A percentile compares a stretch with the other conserved stretches of the same genome.
Evolutionary conservation across 2,797 vertebrate genomes (phyloP).

Genomic region (Basileuterus tristriatus): DNA sequence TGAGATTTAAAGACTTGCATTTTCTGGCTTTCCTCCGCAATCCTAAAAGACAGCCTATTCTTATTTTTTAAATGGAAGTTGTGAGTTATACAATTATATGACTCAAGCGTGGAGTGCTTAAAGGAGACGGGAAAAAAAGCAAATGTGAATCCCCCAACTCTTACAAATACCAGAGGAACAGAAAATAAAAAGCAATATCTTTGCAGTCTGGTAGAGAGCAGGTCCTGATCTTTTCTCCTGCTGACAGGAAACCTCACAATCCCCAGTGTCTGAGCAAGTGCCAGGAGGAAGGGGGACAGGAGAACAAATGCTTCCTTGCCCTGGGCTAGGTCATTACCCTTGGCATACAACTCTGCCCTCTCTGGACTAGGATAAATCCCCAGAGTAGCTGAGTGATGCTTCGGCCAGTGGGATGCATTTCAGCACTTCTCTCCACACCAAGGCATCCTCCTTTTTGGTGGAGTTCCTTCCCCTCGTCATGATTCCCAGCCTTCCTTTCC

Average conservation of each 20-base stretch:
- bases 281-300: neutral
- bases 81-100: conserved; percentile 39
- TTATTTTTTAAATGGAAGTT: conserved; percentile 38
- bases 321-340: no score
- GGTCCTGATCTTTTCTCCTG: neutral
- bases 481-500: neutral
- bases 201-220: neutral
- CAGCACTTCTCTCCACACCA: accelerated
- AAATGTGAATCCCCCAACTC: neutral
- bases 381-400: neutral
- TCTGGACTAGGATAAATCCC: neutral
- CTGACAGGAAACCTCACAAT: neutral
- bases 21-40: conserved; percentile 25
- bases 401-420: neutral
- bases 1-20: conserved; percentile 21
- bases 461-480: neutral
- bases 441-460: neutral
- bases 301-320: neutral
- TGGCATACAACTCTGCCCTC: neutral
- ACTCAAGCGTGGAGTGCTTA: conserved; percentile 26
- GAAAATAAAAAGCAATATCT: neutral
- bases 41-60: conserved; percentile 18
- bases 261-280: neutral
- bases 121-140: neutral
- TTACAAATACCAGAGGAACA: neutral